A percentile compares a stretch with the other conserved stretches of the same genome.
Evolutionary conservation across 1,140 invertebrate genomes (phyloP).

Genomic region (Venustaconcha ellipsiformis): DNA sequence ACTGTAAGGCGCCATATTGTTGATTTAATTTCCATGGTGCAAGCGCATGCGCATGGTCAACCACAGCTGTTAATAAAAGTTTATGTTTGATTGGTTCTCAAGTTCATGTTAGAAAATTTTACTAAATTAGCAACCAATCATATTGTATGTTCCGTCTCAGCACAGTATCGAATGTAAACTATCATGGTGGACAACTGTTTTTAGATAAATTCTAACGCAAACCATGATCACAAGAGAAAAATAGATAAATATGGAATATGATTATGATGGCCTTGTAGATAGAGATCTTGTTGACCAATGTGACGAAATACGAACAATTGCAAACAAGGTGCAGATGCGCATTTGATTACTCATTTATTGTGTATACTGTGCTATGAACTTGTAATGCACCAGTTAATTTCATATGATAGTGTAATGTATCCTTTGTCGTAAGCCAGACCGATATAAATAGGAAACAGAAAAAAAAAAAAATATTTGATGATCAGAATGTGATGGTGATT

Average conservation of each 20-base stretch:
- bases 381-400: too few species aligned
- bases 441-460: too few species aligned
- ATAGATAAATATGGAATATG: slow-evolving; percentile 5
- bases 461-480: too few species aligned
- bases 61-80: neutral
- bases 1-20: slow-evolving; percentile 33
- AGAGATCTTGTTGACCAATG: slow-evolving; percentile 27
- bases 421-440: too few species aligned
- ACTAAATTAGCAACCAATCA: slow-evolving; percentile 20
- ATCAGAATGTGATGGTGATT: too few species aligned
- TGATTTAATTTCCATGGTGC: slow-evolving; percentile 33
- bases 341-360: too few species aligned
- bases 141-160: neutral
- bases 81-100: slow-evolving; percentile 12
- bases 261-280: slow-evolving; percentile 21
- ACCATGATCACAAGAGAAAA: too few species aligned
- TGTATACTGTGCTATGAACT: too few species aligned
- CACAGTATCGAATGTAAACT: slow-evolving; percentile 30
- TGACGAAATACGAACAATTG: slow-evolving; percentile 35
- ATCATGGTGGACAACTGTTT: slow-evolving; percentile 25
- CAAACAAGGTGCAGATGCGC: slow-evolving; percentile 33
- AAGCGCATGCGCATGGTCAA: slow-evolving; percentile 23
- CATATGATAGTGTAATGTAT: too few species aligned
- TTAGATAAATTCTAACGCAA: too few species aligned
- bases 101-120: neutral